Evolutionary conservation across 2,113 vertebrate genomes (phyloP).

Genomic region (Solea solea): DNA sequence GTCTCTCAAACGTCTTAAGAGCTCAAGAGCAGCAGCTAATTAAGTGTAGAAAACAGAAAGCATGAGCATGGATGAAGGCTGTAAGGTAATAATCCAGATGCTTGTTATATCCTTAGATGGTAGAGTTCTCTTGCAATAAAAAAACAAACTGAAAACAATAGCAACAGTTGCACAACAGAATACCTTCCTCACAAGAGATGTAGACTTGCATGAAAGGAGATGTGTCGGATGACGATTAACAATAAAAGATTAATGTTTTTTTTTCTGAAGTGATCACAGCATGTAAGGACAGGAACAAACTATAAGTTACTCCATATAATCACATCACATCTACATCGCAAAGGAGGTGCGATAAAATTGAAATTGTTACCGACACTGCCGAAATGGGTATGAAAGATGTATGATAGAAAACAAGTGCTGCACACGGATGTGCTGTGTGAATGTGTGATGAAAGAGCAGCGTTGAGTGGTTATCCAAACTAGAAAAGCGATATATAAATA

Average conservation of each 20-base stretch:
- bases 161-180: background rate
- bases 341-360: background rate
- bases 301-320: background rate
- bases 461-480: no score
- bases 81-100: conserved; percentile 16
- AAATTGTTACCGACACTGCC: no score
- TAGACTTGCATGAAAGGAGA: background rate
- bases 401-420: no score
- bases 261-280: background rate
- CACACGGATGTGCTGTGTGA: no score
- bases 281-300: background rate
- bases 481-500: no score
- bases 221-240: background rate
- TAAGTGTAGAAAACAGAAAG: conserved; percentile 19
- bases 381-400: no score
- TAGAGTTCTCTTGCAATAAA: conserved; percentile 2
- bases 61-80: conserved; percentile 19
- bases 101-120: conserved; percentile 29
- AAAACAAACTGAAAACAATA: background rate
- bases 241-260: background rate
- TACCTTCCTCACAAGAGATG: background rate
- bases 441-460: no score
- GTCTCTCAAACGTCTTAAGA: background rate
- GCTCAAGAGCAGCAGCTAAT: background rate
- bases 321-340: background rate